Evolutionary conservation across 2,888 invertebrate genomes (phyloP), one percentile per base, ranked within the genome.

Genomic region (Netelia virgata): DNA sequence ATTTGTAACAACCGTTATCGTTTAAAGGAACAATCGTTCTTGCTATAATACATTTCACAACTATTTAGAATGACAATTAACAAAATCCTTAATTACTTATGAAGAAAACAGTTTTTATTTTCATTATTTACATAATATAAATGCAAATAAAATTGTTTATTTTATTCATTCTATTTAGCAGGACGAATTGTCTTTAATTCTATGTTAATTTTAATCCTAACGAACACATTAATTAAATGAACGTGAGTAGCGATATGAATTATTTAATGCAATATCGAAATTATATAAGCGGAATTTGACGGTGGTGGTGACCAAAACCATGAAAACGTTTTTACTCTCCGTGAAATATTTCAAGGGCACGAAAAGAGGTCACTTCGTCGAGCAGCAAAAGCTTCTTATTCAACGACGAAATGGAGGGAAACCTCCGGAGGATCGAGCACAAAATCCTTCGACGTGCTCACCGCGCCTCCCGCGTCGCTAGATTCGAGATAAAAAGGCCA

Each of bases 381-480:
- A 55, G 16, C 36, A 16, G 50, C 11, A 23, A 50, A 47, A 63
- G 74, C 20, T 74, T 53, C 50, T 76, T 50, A 50, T 55, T 36
- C 11, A 10, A 11, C 16, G 23, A 3, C 23, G 53, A 20, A 41
- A 10, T 5, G 28, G 68, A 68, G 57, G 11, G 16, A 69, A 68
- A 73, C 57, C 41, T 68, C 55, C 59, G 28, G 28, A 3, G 28
- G 28, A 28, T 5, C 28, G 28, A 61, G 64, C 69, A 55, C 50
- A 66, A 75, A 61, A 78, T 85, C 41, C 66, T 47, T 68, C 66
- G 55, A 59, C 68, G 57, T 74, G 75, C 70, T 47, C 73, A 80
- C 78, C 83, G 85, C 86, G 82, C 90, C 90, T 88, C 87, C 88
- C 89, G 89, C 90, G 85, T 89, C 86, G 89, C 86, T 87, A 86